A percentile compares a stretch with the other conserved stretches of the same genome.
phyloP scores from a whole-genome alignment of 2,113 vertebrate species.

The Hemiscyllium ocellatum region DNA sequence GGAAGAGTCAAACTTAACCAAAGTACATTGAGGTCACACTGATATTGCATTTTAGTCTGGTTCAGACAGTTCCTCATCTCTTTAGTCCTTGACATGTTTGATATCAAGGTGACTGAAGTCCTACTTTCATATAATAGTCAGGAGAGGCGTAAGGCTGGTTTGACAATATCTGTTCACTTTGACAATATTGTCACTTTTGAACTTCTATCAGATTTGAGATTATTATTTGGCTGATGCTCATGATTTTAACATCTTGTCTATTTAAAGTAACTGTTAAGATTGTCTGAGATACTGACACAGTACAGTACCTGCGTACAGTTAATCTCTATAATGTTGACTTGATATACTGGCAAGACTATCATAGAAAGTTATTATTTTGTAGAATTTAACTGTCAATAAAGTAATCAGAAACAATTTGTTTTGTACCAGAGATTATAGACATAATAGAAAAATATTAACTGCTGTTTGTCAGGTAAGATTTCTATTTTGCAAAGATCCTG shows the following conservation, averaged over 20 bases:
- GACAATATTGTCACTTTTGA: not conserved
- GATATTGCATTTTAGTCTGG: not conserved
- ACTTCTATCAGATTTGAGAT: not conserved
- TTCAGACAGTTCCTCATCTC: not conserved
- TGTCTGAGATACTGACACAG: not conserved
- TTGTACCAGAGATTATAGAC: not conserved
- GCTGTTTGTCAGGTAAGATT: not conserved
- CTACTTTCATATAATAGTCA: not conserved
- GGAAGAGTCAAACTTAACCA: not conserved
- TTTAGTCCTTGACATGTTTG: not conserved
- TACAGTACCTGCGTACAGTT: not conserved
- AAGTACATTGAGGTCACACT: not conserved
- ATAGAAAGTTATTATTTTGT: not conserved
- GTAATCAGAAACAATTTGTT: not conserved
- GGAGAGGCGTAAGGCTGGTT: not conserved
- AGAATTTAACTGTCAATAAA: not conserved
- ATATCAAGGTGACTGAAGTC: not conserved
- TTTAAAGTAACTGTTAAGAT: not conserved
- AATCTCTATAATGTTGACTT: not conserved
- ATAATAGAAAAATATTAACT: not conserved
- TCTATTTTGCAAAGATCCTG: not conserved
- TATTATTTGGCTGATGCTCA: not conserved
- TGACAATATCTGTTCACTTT: not conserved
- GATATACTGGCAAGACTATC: not conserved
- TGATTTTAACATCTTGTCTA: not conserved